Evolutionary conservation across 2,888 invertebrate species (phyloP).

Genomic region (Clepsis dumicolana): DNA sequence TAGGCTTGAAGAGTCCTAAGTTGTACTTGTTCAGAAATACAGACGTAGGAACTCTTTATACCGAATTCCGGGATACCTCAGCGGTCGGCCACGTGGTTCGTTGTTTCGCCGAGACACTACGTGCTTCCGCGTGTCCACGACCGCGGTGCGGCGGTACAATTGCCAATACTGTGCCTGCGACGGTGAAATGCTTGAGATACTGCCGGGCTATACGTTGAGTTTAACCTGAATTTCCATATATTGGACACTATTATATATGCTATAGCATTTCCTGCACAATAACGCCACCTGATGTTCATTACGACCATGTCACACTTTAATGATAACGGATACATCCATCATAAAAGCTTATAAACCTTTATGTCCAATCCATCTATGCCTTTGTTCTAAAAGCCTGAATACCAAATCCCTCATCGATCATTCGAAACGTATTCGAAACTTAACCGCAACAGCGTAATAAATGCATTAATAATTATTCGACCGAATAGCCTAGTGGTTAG

Average conservation of each 20-base stretch:
- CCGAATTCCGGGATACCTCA: too few species aligned
- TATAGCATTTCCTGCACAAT: slow-evolving; percentile 39
- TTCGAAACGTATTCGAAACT: not conserved
- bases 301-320: slow-evolving; percentile 17
- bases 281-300: slow-evolving; percentile 28
- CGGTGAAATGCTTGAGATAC: too few species aligned
- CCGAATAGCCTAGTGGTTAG: too few species aligned
- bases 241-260: slow-evolving; percentile 42
- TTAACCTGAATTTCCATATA: slow-evolving; percentile 47
- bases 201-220: slow-evolving; percentile 30
- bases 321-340: slow-evolving; percentile 6
- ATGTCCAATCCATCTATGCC: not conserved
- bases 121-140: too few species aligned
- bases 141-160: too few species aligned
- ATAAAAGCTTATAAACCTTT: not conserved
- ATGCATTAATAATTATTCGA: too few species aligned
- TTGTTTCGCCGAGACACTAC: too few species aligned
- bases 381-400: not conserved
- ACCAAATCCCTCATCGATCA: not conserved
- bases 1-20: too few species aligned
- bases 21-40: too few species aligned
- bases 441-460: not conserved
- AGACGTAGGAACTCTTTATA: too few species aligned
- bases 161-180: too few species aligned
- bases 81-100: too few species aligned